Base-by-base conservation (phyloP, 2,888 invertebrate species). In the Platypus cylindrus region DNA sequence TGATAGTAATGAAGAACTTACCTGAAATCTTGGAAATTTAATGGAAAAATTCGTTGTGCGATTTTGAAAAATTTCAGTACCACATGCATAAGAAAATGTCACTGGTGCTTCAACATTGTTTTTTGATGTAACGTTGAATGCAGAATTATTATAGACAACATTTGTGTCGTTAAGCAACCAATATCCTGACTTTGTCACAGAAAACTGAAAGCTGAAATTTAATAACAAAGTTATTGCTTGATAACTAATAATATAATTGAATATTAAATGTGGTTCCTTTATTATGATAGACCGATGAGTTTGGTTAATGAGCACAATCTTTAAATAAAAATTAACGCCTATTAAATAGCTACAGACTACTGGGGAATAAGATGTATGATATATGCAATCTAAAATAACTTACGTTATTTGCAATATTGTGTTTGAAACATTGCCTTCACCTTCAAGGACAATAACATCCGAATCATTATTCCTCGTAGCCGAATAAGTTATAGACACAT, bases 21-120 rank as follows among this genome's bases (percentile, higher is more conserved):
- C 43, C 30, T 43, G 43, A 17, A 43, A 43, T 11, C 25, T n/a
- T 20, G 35, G 39, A 7, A 40, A 37, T 4, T 11, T 30, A 37
- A 34, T 25, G 12, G 34, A 22, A 9, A 30, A 16, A 14, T 20
- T 24, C 15, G 8, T 16, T 18, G 17, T 20, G 4, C 15, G 15
- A 14, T 26, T 27, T n/a, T 29, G 32, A 26, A 53, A 48, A 7
- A 35, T 38, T 37, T 50, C 49, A 37, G 48, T 43, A 12, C 46
- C 45, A 44, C 73, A 73, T 23, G 70, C 64, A 54, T 69, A 72
- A 0, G 70, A 67, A 57, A 69, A 72, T 3, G 56, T 60, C 0
- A 48, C 27, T 1, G 66, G 54, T 0, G 70, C 68, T 37, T 58
- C 63, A 22, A 49, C 26, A 17, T 34, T 32, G 11, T 34, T 27